phyloP scores from a whole-genome alignment of 2,888 invertebrate species.

The Melanophora roralis region DNA sequence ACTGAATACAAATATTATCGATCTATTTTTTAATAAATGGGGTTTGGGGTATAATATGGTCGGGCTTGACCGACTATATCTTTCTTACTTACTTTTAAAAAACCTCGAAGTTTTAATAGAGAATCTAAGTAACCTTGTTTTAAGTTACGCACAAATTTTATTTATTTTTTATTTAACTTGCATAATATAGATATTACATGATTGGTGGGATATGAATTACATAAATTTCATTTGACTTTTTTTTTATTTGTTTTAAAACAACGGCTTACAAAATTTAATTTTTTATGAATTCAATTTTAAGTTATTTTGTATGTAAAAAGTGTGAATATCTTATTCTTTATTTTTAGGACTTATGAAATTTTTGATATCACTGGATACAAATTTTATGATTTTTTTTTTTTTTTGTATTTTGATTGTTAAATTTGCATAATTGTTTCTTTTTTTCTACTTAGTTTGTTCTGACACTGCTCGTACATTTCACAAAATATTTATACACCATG shows the following conservation, averaged over 20 bases:
- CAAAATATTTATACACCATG: conserved; percentile 53
- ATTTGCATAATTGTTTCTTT: conserved; percentile 54
- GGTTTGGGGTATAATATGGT: too few species aligned
- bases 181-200: conserved; percentile 25
- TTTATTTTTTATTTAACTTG: conserved; percentile 7
- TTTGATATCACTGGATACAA: conserved; percentile 51
- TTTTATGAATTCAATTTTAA: conserved; percentile 46
- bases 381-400: conserved; percentile 47
- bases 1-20: too few species aligned
- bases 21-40: too few species aligned
- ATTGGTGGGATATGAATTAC: conserved; percentile 19
- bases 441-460: background rate
- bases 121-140: background rate
- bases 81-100: background rate
- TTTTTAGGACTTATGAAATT: conserved; percentile 42
- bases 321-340: background rate
- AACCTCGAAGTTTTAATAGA: background rate
- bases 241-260: too few species aligned
- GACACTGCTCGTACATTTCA: conserved; percentile 25
- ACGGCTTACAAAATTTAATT: conserved; percentile 33
- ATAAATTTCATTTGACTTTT: background rate
- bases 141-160: background rate
- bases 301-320: conserved; percentile 27
- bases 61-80: too few species aligned
- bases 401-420: conserved; percentile 18